Base-by-base conservation (phyloP, 2,797 vertebrate species). In the Phoebastria nigripes region DNA sequence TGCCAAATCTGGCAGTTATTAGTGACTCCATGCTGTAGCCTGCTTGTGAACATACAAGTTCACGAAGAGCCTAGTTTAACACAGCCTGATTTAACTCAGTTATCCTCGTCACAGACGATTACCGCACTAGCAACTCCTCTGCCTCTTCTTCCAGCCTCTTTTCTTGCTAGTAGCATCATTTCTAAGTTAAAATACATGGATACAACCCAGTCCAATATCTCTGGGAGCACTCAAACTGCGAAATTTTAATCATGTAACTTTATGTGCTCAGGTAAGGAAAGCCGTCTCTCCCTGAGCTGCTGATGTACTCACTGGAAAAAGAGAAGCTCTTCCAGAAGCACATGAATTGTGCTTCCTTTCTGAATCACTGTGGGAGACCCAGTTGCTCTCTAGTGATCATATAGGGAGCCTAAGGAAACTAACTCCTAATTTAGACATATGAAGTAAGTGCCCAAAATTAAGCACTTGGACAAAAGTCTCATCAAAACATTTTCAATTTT, bases 1-100 rank as follows among this genome's bases (percentile, higher is more conserved):
- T 39, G 56, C 58, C 61, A 92, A 95, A 91, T 95, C 89, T 95
- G 90, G 95, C 46, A 95, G 44, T 89, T 95, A 96, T 94, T 96
- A 96, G 76, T 41, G 69, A 89, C 35, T 69, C 46, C 25, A 52
- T 58, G 20, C 15, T 80, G 33, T 51, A 93, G 77, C 74, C 81
- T 93, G 49, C 81, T 89, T 74, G 49, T 54, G 62, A 92, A 66
- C 26, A 51, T 46, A 80, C 16, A 61, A 4, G 37, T 37, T 37
- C 37, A 37, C 65, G 29, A 85, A 88, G 8, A 80, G 11, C 8
- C 51, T 72, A 28, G 41, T 47, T 84, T 72, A 82, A 74, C 17
- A 79, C 14, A 84, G 59, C 19, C 41, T 73, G 28, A 82, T 84
- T 90, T 86, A 91, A 71, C n/a, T 55, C 73, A 12, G 20, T 55